phyloP scores from a whole-genome alignment of 2,797 vertebrate species.

The Chrysolophus pictus region DNA sequence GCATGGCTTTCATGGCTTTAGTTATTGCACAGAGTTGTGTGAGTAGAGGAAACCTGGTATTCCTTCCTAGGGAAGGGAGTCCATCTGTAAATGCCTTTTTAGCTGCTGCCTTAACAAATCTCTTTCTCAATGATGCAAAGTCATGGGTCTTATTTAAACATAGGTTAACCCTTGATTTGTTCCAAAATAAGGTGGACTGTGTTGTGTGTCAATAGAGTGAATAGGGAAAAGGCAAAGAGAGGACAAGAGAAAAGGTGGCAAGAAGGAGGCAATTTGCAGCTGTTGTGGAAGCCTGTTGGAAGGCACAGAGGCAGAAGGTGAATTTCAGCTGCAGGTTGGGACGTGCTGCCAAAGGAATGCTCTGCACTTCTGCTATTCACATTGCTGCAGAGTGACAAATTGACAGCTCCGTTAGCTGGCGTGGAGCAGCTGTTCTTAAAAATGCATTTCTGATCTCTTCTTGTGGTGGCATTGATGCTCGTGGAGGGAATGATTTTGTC shows the following conservation, averaged over 20 bases:
- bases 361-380: constrained; percentile 9
- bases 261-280: background rate
- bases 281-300: background rate
- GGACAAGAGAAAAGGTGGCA: background rate
- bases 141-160: background rate
- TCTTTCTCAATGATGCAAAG: background rate
- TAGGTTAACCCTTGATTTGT: background rate
- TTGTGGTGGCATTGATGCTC: background rate
- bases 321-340: constrained; percentile 64
- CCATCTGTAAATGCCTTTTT: background rate
- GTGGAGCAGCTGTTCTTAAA: background rate
- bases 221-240: background rate
- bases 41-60: background rate
- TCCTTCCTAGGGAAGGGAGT: background rate
- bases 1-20: background rate
- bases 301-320: constrained; percentile 41
- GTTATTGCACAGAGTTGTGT: accelerated
- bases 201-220: background rate
- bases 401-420: background rate
- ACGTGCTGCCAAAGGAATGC: constrained; percentile 60
- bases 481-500: background rate
- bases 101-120: background rate
- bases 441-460: background rate
- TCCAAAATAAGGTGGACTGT: background rate
- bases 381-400: constrained; percentile 10